phyloP scores from a whole-genome alignment of 2,888 invertebrate genomes.

The Pristionchus exspectatus region DNA sequence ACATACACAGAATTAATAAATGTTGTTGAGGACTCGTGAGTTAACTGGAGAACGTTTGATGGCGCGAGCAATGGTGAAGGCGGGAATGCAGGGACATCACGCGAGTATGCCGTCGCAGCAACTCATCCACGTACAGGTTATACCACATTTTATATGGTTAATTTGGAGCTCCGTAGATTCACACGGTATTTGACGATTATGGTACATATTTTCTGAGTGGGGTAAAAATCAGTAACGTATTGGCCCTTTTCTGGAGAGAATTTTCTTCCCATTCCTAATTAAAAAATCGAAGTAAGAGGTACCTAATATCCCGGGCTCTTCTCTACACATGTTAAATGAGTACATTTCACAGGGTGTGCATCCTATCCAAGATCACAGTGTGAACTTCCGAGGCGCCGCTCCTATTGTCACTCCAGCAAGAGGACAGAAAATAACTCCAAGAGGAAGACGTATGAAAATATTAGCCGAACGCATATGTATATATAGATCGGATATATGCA shows the following conservation, averaged over 20 bases:
- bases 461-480: not conserved
- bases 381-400: constrained; percentile 14
- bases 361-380: not conserved
- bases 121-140: not conserved
- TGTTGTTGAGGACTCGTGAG: not conserved
- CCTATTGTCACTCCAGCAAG: constrained; percentile 45
- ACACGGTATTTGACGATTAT: no score
- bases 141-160: not conserved
- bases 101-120: not conserved
- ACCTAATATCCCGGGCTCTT: no score
- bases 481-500: no score
- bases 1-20: not conserved
- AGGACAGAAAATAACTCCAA: constrained; percentile 4
- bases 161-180: no score
- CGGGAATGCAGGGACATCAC: not conserved
- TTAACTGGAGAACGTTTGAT: not conserved
- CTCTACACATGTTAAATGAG: no score
- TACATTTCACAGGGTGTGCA: not conserved
- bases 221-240: no score
- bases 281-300: not conserved
- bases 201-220: no score
- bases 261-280: not conserved
- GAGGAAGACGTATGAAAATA: constrained; percentile 48
- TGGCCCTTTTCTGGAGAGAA: no score
- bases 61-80: constrained; percentile 35